These are phyloP conservation scores for Acanthochromis polyacanthus DNA, from an alignment of 2,113 vertebrate species.

Conservation along the genomic window DNA sequence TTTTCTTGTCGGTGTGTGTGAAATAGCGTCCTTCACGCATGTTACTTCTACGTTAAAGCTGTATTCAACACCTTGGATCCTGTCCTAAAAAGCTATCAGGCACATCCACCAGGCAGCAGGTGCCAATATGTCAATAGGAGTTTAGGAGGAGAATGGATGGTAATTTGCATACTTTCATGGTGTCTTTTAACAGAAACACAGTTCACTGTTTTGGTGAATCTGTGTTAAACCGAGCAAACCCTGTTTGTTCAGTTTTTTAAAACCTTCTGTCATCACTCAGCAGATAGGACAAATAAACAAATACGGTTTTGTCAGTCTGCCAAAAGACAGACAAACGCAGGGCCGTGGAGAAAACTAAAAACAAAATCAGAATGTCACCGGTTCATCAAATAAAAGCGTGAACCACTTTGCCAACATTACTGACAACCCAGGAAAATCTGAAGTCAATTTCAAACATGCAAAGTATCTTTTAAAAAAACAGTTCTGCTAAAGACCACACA, in stretches of 20 bases:
- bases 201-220: neutral
- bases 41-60: no score
- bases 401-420: slow-evolving; percentile 1
- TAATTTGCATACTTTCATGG: no score
- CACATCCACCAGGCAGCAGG: no score
- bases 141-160: no score
- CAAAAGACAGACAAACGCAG: slow-evolving; percentile 12
- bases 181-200: no score
- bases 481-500: slow-evolving; percentile 4
- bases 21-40: no score
- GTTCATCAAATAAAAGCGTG: slow-evolving; percentile 20
- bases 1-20: no score
- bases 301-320: slow-evolving; percentile 36
- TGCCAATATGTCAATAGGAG: no score
- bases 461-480: neutral
- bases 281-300: slow-evolving; percentile 24
- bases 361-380: neutral
- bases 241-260: slow-evolving; percentile 23
- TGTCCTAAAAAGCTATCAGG: no score
- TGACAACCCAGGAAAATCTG: slow-evolving; percentile 13
- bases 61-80: no score
- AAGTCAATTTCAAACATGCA: slow-evolving; percentile 5
- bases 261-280: slow-evolving; percentile 10
- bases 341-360: neutral
- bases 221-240: neutral